Conservation (phyloP, 2,888 invertebrate genomes). For the Anodontia alba region DNA sequence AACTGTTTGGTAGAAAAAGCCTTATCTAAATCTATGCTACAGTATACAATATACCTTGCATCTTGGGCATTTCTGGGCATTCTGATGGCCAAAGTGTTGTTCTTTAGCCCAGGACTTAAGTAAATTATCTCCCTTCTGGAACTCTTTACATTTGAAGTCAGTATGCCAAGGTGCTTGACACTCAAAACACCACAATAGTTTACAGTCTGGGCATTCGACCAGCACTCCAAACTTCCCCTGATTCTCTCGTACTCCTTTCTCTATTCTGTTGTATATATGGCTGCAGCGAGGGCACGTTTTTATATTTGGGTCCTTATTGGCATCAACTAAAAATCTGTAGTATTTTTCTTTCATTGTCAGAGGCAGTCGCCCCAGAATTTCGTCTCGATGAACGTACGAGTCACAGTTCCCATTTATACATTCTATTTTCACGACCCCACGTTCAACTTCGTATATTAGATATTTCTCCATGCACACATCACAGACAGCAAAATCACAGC, state of each 20-base stretch:
- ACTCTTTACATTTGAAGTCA: slow-evolving; percentile 83
- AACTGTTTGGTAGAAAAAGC: too few species aligned
- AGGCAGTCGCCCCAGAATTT: slow-evolving; percentile 81
- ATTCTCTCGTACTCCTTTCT: neutral
- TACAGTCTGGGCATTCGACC: slow-evolving; percentile 82
- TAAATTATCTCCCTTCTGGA: slow-evolving; percentile 83
- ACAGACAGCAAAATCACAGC: slow-evolving; percentile 83
- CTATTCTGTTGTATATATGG: slow-evolving; percentile 41
- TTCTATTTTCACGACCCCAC: slow-evolving; percentile 80
- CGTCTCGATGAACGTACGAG: slow-evolving; percentile 80
- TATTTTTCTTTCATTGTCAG: slow-evolving; percentile 79
- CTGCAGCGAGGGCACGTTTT: slow-evolving; percentile 85
- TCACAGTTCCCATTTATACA: slow-evolving; percentile 81
- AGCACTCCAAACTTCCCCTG: slow-evolving; percentile 61
- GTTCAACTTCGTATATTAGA: slow-evolving; percentile 75
- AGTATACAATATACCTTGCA: slow-evolving; percentile 84
- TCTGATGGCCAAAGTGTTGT: slow-evolving; percentile 81
- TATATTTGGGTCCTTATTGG: slow-evolving; percentile 81
- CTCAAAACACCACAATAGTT: slow-evolving; percentile 84
- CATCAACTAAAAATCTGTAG: slow-evolving; percentile 81
- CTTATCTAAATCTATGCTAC: too few species aligned
- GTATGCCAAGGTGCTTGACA: slow-evolving; percentile 85
- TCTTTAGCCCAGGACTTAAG: slow-evolving; percentile 84
- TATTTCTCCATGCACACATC: slow-evolving; percentile 81
- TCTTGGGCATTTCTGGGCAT: slow-evolving; percentile 85